Conservation (phyloP, 2,888 invertebrate species). For the Drosophila limbata region DNA sequence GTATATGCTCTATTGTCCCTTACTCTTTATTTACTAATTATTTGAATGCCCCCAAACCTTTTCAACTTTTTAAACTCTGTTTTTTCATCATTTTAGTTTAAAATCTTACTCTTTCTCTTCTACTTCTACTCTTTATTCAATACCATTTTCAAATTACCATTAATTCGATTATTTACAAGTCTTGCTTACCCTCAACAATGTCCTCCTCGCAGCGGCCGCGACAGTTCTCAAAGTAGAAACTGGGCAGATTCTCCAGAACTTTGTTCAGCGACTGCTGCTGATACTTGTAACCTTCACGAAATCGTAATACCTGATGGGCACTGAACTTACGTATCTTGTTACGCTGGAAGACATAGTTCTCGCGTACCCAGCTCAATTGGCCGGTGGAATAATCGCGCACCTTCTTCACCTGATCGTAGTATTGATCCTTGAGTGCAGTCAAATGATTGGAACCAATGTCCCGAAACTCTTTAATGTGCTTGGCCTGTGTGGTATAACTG, state of each 20-base stretch:
- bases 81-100: no score
- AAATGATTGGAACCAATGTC: constrained; percentile 96
- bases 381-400: constrained; percentile 96
- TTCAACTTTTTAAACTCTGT: no score
- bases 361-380: constrained; percentile 96
- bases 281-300: constrained; percentile 97
- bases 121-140: no score
- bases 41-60: no score
- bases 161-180: neutral
- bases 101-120: no score
- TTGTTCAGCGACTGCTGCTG: constrained; percentile 98
- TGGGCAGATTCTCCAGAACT: constrained; percentile 96
- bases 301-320: constrained; percentile 94
- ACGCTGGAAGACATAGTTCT: constrained; percentile 97
- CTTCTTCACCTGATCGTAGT: constrained; percentile 96
- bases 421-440: constrained; percentile 94
- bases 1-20: neutral
- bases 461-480: constrained; percentile 93
- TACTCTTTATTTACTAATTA: neutral
- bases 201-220: constrained; percentile 90
- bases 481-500: constrained; percentile 95
- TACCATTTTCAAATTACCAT: neutral
- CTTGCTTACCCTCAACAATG: constrained; percentile 82
- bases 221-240: constrained; percentile 96
- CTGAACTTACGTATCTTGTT: constrained; percentile 98